Base-by-base conservation (phyloP, 2,888 invertebrate species). In the Chirona hameri region DNA sequence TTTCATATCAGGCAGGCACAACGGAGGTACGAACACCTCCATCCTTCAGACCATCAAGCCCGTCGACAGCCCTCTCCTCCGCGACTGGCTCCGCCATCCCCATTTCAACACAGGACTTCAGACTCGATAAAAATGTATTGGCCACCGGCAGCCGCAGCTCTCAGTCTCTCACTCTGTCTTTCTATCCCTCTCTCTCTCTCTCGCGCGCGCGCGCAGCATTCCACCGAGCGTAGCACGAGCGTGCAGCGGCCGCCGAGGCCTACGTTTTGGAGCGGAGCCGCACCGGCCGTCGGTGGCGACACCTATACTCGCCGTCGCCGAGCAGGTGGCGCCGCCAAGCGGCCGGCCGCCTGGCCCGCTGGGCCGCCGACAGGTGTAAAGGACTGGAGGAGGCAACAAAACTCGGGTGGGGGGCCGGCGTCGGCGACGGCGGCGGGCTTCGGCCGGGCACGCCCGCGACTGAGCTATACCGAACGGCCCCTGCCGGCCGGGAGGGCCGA, bases 81-180 rank as follows among this genome's bases (percentile, higher is more conserved):
- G 52, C 10, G 52, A 52, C 52, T 4, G 3, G 7, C 1, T 12
- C 52, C 18, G 15, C 18, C 52, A 52, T 52, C 18, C 18, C 12
- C 52, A 52, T 4, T 18, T 52, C 5, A 52, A 52, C 52, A 52
- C 52, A 18, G 7, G 52, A 52, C 18, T 52, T 65, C 27, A 27
- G 27, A 27, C 76, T 76, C 39, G 76, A 46, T 76, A 76, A 46
- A 76, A 76, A 76, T 76, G 18, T 76, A 76, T 76, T 76, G 39
- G 46, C 76, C 76, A 46, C 24, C 76, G 21, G 76, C 21, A 24
- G 24, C 14, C 39, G 46, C 46, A 5, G 14, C 46, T 76, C 27
- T 24, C 24, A 18, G 21, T 39, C 21, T 15, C 46, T 24, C 46
- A 14, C 46, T 76, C 46, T 29, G 15, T 76, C 39, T 52, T 52